Percentiles rank a stretch among this genome's conserved stretches.
phyloP scores from a whole-genome alignment of 1,140 invertebrate species.

The Anastrepha ludens region DNA sequence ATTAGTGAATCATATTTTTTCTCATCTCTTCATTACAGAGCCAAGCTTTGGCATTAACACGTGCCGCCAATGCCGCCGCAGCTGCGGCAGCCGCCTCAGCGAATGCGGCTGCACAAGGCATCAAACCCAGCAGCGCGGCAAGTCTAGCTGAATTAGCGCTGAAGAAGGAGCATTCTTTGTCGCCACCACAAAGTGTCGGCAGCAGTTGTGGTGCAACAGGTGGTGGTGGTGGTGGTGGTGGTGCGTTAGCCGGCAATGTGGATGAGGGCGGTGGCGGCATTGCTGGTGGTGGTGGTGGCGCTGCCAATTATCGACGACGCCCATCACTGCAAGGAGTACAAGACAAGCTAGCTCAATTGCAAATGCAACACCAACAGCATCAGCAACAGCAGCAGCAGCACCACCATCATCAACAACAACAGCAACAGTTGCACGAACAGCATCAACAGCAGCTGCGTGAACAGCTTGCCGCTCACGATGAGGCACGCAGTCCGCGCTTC shows the following conservation, averaged over 20 bases:
- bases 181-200: conserved; percentile 59
- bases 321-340: conserved; percentile 69
- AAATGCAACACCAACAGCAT: conserved; percentile 71
- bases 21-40: conserved; percentile 63
- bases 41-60: conserved; percentile 71
- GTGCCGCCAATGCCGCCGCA: conserved; percentile 68
- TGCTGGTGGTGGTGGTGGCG: conserved; percentile 34
- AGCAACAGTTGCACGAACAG: conserved; percentile 55
- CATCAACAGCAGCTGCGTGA: conserved; percentile 60
- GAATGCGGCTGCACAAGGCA: conserved; percentile 59
- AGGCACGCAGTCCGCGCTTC: conserved; percentile 54
- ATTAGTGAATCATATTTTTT: background rate
- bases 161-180: conserved; percentile 71
- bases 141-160: conserved; percentile 67
- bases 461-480: conserved; percentile 56
- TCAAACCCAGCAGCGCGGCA: conserved; percentile 55
- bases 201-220: conserved; percentile 55
- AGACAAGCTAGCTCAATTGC: conserved; percentile 70
- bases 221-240: conserved; percentile 1
- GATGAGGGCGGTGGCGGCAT: conserved; percentile 1
- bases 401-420: conserved; percentile 60
- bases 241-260: conserved; percentile 26
- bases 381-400: conserved; percentile 62
- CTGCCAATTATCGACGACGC: conserved; percentile 60
- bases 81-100: conserved; percentile 63